These are phyloP conservation scores for Hyphantria cunea DNA, from an alignment of 1,140 invertebrate species.

Conservation along the genomic window DNA sequence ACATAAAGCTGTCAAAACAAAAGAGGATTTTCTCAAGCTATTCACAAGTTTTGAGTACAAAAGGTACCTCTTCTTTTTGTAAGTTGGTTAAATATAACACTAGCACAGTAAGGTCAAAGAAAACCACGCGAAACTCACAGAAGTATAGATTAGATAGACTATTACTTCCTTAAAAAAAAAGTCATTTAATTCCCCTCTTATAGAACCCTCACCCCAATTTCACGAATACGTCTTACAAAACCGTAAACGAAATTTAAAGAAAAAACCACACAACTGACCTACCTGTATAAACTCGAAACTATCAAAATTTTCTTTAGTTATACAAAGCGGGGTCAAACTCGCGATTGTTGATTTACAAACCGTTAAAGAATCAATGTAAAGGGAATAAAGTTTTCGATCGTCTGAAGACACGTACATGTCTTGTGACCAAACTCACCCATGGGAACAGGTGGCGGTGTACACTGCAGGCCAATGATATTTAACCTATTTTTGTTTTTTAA, in stretches of 20 bases:
- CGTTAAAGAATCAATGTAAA: neutral
- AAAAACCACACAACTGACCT: neutral
- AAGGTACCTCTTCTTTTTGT: no score
- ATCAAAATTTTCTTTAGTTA: neutral
- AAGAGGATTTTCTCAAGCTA: no score
- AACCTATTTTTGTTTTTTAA: no score
- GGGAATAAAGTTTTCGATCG: neutral
- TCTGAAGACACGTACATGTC: neutral
- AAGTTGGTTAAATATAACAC: no score
- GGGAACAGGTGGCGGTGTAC: constrained; percentile 20
- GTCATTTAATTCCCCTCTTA: neutral
- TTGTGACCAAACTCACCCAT: constrained; percentile 16
- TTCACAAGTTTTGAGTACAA: no score
- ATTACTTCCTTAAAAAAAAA: neutral
- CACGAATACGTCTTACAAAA: constrained; percentile 9
- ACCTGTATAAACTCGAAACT: neutral
- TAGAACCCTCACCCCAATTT: neutral
- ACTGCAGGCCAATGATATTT: constrained; percentile 2
- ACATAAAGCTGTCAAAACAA: no score
- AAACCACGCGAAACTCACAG: no score
- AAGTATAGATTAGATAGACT: no score
- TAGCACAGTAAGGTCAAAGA: no score
- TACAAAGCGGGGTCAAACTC: neutral
- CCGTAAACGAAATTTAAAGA: constrained; percentile 14
- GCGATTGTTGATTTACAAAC: neutral